phyloP scores from a whole-genome alignment of 1,140 invertebrate species.

The Macrotrachela quadricornifera region DNA sequence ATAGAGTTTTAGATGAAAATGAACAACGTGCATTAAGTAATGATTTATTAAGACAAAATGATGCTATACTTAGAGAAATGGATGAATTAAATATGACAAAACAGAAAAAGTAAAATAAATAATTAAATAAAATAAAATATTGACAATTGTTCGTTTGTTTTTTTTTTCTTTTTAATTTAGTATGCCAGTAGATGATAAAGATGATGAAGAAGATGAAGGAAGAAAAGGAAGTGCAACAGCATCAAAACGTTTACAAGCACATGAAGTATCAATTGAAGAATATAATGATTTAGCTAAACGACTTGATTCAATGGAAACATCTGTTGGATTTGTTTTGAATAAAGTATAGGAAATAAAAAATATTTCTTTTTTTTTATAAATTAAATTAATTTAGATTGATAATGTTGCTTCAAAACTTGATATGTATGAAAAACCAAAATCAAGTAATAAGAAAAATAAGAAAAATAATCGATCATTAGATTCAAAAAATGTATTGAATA shows the following conservation, averaged over 20 bases:
- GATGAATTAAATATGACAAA: constrained; percentile 15
- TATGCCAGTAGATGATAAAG: not conserved
- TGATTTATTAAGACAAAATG: constrained; percentile 10
- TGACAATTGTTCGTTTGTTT: not conserved
- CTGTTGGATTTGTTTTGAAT: constrained; percentile 26
- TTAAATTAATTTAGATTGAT: constrained; percentile 33
- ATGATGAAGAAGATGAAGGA: not conserved
- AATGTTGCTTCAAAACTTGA: constrained; percentile 36
- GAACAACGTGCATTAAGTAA: constrained; percentile 24
- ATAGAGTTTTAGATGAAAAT: constrained; percentile 33
- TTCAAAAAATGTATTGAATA: no score
- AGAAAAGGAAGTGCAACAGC: not conserved
- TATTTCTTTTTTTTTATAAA: not conserved
- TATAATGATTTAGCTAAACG: constrained; percentile 21
- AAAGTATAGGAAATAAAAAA: not conserved
- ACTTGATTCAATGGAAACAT: constrained; percentile 31
- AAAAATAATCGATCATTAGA: no score
- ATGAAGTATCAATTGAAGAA: constrained; percentile 11
- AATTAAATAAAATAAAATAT: not conserved
- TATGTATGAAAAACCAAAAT: constrained; percentile 36
- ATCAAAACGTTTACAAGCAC: not conserved
- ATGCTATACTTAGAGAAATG: constrained; percentile 17
- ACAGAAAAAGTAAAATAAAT: not conserved
- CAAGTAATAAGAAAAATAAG: constrained; percentile 26
- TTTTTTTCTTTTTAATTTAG: not conserved